Percentiles rank a stretch among this genome's conserved stretches.
Conservation (phyloP, 1,140 invertebrate species). For the Mylabris phalerata region DNA sequence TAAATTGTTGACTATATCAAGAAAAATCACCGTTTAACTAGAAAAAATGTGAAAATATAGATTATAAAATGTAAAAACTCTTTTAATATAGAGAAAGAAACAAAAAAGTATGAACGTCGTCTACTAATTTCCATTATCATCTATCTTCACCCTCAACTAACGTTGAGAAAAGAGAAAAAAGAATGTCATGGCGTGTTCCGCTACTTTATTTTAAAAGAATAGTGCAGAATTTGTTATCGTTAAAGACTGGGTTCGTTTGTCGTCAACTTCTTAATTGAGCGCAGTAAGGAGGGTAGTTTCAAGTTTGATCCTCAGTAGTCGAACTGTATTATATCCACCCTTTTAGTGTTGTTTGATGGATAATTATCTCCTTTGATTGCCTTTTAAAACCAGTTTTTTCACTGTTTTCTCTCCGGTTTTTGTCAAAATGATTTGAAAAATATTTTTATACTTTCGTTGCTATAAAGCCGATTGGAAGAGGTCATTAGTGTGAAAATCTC, state of each 20-base stretch:
- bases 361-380: too few relatives aligned
- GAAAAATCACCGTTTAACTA: constrained; percentile 20
- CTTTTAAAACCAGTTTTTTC: too few relatives aligned
- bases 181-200: constrained; percentile 19
- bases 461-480: too few relatives aligned
- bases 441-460: too few relatives aligned
- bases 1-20: constrained; percentile 9
- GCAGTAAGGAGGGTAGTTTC: too few relatives aligned
- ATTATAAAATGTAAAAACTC: constrained; percentile 20
- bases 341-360: too few relatives aligned
- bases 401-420: too few relatives aligned
- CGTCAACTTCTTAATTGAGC: constrained; percentile 12
- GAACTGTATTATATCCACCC: too few relatives aligned
- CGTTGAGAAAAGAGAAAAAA: not conserved
- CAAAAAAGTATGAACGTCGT: constrained; percentile 2
- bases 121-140: constrained; percentile 29
- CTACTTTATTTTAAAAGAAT: constrained; percentile 18
- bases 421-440: too few relatives aligned
- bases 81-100: constrained; percentile 6
- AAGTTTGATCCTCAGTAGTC: too few relatives aligned
- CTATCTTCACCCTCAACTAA: constrained; percentile 18
- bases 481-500: too few relatives aligned
- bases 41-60: constrained; percentile 19
- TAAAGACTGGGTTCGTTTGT: constrained; percentile 1
- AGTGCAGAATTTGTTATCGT: constrained; percentile 23